These are phyloP conservation scores for Phyllotreta cruciferae DNA, from an alignment of 2,888 invertebrate genomes.

Conservation along the genomic window DNA sequence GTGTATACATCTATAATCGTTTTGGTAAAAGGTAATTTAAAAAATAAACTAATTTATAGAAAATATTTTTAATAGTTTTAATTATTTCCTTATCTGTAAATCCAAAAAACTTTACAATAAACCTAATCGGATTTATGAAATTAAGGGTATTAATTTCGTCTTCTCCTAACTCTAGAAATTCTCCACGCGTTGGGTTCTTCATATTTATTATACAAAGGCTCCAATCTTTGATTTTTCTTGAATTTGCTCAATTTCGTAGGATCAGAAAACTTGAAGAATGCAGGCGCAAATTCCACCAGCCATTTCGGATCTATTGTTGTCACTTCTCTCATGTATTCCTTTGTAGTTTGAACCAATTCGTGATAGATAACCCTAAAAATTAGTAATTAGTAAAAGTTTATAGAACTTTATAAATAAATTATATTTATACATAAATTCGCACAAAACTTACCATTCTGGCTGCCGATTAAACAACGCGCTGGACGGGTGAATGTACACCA, in stretches of 20 bases:
- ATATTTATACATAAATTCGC: no score
- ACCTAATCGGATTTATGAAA: not conserved
- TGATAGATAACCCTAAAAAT: slow-evolving; percentile 91
- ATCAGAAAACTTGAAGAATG: slow-evolving; percentile 98
- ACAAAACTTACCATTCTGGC: slow-evolving; percentile 93
- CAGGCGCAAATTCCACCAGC: slow-evolving; percentile 98
- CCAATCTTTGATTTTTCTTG: slow-evolving; percentile 98
- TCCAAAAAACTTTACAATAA: not conserved
- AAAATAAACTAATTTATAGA: slow-evolving; percentile 51
- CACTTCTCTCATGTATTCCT: slow-evolving; percentile 99
- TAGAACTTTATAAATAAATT: slow-evolving; percentile 1
- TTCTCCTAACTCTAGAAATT: slow-evolving; percentile 89
- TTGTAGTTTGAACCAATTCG: slow-evolving; percentile 97
- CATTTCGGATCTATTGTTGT: slow-evolving; percentile 97
- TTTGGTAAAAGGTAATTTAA: slow-evolving; percentile 51
- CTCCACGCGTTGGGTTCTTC: slow-evolving; percentile 99
- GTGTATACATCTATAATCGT: slow-evolving; percentile 50
- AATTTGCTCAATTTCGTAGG: slow-evolving; percentile 98
- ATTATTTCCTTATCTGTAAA: not conserved
- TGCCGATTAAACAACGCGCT: slow-evolving; percentile 97
- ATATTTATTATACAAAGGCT: slow-evolving; percentile 98
- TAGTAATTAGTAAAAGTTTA: slow-evolving; percentile 16
- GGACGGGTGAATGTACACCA: slow-evolving; percentile 98
- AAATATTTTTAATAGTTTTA: slow-evolving; percentile 2
- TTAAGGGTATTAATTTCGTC: slow-evolving; percentile 74